Percentiles rank a stretch among this genome's conserved stretches.
Evolutionary conservation across 1,140 invertebrate genomes (phyloP).

Genomic region (Ephestia elutella): DNA sequence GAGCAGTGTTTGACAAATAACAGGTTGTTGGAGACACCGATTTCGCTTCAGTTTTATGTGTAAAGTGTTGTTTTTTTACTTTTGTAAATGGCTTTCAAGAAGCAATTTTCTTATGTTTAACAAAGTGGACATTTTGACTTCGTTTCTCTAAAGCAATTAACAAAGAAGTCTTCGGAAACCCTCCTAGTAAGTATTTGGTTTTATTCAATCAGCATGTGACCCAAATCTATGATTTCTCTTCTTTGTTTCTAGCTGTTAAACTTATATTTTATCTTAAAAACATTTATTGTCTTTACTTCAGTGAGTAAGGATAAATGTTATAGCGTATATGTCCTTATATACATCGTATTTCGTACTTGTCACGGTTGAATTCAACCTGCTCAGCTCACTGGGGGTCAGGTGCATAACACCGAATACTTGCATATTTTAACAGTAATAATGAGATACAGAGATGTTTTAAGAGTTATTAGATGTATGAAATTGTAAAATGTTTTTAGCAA

Average conservation of each 20-base stretch:
- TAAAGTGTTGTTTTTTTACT: conserved; percentile 45
- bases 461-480: background rate
- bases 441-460: background rate
- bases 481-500: conserved; percentile 1
- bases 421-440: conserved; percentile 8
- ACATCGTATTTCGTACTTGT: conserved; percentile 47
- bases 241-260: conserved; percentile 43
- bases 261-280: conserved; percentile 19
- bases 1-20: conserved; percentile 67
- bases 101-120: conserved; percentile 15
- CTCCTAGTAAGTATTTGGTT: background rate
- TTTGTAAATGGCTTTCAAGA: conserved; percentile 16
- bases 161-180: conserved; percentile 7
- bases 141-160: conserved; percentile 8
- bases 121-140: conserved; percentile 13
- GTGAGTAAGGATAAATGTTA: background rate
- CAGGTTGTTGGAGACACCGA: conserved; percentile 72
- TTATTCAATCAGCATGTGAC: conserved; percentile 76
- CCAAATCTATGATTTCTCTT: conserved; percentile 75
- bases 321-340: conserved; percentile 5
- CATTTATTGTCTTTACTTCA: background rate
- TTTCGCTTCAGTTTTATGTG: conserved; percentile 55
- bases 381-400: conserved; percentile 44
- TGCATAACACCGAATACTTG: conserved; percentile 21
- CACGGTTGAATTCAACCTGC: conserved; percentile 58